Evolutionary conservation across 1,140 invertebrate genomes (phyloP).

Genomic region (Eumeta japonica): DNA sequence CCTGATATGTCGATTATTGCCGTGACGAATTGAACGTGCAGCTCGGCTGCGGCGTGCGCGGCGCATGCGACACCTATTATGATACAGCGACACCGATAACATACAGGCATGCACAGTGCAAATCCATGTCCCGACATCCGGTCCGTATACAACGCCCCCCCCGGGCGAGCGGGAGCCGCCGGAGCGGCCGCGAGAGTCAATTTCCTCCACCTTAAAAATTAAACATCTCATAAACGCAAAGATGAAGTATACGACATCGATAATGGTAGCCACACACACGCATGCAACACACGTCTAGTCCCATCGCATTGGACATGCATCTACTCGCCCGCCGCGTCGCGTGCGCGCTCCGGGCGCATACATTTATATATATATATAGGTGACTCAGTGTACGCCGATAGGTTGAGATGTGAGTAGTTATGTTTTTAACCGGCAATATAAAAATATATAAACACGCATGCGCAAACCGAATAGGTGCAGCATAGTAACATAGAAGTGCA

Average conservation of each 20-base stretch:
- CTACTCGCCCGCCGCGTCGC: neutral
- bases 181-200: constrained; percentile 47
- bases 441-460: too few species aligned
- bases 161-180: constrained; percentile 33
- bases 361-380: too few species aligned
- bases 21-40: constrained; percentile 19
- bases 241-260: constrained; percentile 53
- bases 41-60: too few species aligned
- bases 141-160: constrained; percentile 4
- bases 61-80: too few species aligned
- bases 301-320: neutral
- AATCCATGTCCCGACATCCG: neutral
- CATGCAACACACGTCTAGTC: constrained; percentile 57
- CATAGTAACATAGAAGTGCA: too few species aligned
- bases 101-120: neutral
- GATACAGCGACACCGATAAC: too few species aligned
- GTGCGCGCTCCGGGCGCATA: too few species aligned
- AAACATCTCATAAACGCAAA: constrained; percentile 46
- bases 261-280: constrained; percentile 44
- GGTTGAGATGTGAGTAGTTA: too few species aligned
- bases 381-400: too few species aligned
- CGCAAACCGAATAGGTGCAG: too few species aligned
- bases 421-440: too few species aligned
- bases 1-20: constrained; percentile 50
- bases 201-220: constrained; percentile 44